Evolutionary conservation across 2,113 vertebrate genomes (phyloP).

Genomic region (Reinhardtius hippoglossoides): DNA sequence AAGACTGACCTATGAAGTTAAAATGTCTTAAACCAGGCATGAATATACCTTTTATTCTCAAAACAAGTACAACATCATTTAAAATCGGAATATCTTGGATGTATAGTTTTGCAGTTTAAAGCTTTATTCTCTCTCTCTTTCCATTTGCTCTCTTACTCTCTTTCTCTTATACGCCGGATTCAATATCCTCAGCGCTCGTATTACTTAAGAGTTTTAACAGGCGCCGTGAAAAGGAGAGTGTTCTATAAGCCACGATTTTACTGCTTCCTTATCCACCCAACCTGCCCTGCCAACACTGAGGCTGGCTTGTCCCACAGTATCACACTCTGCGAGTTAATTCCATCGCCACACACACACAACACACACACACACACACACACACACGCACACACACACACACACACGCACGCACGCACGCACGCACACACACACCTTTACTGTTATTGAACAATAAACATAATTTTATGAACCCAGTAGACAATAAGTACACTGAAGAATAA

Average conservation of each 20-base stretch:
- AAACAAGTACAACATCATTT: not conserved
- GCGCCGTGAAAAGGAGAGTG: constrained; percentile 47
- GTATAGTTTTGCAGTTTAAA: not conserved
- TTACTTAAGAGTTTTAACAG: constrained; percentile 43
- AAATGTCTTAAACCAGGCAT: too few relatives aligned
- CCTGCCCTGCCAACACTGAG: constrained; percentile 39
- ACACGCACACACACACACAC: not conserved
- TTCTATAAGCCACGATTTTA: constrained; percentile 55
- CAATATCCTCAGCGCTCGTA: constrained; percentile 16
- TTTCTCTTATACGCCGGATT: constrained; percentile 23
- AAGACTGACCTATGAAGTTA: too few relatives aligned
- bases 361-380: not conserved
- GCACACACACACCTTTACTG: not conserved
- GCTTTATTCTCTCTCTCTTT: not conserved
- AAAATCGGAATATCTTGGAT: not conserved
- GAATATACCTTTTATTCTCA: not conserved
- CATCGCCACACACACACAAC: constrained; percentile 14
- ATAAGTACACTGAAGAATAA: constrained; percentile 28
- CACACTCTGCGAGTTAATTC: constrained; percentile 40
- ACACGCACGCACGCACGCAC: not conserved
- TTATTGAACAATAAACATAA: constrained; percentile 52
- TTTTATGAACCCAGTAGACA: constrained; percentile 39
- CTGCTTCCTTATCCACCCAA: constrained; percentile 45
- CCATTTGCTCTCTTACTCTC: not conserved
- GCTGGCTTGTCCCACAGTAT: constrained; percentile 42